Evolutionary conservation across 2,113 vertebrate genomes (phyloP).

Genomic region (Aldabrachelys gigantea): DNA sequence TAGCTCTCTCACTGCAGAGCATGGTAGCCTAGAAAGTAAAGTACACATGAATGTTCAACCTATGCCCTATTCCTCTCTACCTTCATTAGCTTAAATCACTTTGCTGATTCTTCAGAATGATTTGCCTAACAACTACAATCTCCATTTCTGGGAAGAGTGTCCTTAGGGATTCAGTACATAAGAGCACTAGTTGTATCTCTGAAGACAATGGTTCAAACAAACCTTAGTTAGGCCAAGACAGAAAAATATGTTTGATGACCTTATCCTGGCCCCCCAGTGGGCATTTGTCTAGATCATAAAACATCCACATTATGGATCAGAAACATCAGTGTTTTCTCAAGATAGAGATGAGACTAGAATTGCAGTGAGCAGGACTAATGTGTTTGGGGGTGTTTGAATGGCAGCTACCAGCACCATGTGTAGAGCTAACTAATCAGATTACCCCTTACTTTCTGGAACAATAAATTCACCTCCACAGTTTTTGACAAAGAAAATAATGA

Average conservation of each 20-base stretch:
- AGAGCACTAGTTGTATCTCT: neutral
- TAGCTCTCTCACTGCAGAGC: neutral
- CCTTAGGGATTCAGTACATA: neutral
- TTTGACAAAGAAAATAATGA: neutral
- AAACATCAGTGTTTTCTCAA: neutral
- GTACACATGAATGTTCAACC: neutral
- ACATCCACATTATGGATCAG: neutral
- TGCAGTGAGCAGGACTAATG: neutral
- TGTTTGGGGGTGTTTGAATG: neutral
- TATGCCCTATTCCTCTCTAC: neutral
- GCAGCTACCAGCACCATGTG: neutral
- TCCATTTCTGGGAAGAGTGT: neutral
- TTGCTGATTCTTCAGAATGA: neutral
- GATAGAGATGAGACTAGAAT: neutral
- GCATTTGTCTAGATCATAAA: neutral
- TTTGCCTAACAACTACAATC: neutral
- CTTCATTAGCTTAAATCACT: neutral
- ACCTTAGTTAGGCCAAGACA: neutral
- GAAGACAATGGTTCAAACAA: slow-evolving; percentile 5
- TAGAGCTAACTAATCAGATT: neutral
- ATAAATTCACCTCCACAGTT: neutral
- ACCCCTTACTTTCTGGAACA: neutral
- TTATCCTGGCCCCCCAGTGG: neutral
- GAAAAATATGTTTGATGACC: neutral
- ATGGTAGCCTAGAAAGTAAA: neutral